These are phyloP conservation scores for Episyrphus balteatus DNA, from an alignment of 1,140 invertebrate species.

Conservation along the genomic window DNA sequence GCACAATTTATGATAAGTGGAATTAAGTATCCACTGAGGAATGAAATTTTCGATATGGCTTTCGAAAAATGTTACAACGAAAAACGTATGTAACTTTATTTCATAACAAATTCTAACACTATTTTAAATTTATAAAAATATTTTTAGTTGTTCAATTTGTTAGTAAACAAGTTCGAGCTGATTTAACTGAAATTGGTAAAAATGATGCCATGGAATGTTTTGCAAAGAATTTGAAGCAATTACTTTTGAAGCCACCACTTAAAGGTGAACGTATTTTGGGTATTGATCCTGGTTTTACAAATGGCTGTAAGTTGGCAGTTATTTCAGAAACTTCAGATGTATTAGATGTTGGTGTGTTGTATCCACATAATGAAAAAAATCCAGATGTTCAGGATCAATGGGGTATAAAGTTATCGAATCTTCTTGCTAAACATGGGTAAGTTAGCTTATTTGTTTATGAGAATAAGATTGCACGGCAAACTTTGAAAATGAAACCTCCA, in stretches of 20 bases:
- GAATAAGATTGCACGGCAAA: too few species aligned
- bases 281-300: constrained; percentile 75
- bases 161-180: constrained; percentile 52
- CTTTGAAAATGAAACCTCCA: too few species aligned
- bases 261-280: constrained; percentile 70
- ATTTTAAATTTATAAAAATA: neutral
- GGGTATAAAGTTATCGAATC: constrained; percentile 17
- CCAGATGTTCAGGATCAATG: constrained; percentile 10
- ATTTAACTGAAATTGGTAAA: constrained; percentile 64
- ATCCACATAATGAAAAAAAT: constrained; percentile 43
- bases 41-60: constrained; percentile 39
- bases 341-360: constrained; percentile 55
- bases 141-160: constrained; percentile 46
- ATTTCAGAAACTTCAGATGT: constrained; percentile 59
- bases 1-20: constrained; percentile 35
- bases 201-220: constrained; percentile 78
- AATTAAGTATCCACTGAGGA: constrained; percentile 27
- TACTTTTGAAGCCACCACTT: constrained; percentile 68
- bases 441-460: neutral
- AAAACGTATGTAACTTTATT: constrained; percentile 31
- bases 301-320: constrained; percentile 76
- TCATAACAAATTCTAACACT: too few species aligned
- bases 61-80: constrained; percentile 46
- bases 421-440: constrained; percentile 24
- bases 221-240: constrained; percentile 68